Evolutionary conservation across 2,797 vertebrate species (phyloP).

Genomic region (Nannoperca obscura): DNA sequence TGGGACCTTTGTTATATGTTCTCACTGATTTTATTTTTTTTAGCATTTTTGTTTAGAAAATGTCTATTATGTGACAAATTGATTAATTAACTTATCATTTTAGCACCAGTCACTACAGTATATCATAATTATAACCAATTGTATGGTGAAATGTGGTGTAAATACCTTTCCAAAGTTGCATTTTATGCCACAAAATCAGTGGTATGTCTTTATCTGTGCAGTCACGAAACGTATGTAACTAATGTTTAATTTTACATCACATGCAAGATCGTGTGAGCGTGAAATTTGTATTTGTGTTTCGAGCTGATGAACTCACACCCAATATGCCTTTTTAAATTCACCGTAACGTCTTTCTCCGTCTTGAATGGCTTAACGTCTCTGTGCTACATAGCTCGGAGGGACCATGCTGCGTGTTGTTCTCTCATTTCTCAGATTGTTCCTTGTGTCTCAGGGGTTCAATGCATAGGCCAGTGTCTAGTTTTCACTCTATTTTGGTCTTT

Average conservation of each 20-base stretch:
- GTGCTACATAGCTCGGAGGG: neutral
- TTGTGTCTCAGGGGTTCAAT: conserved; percentile 27
- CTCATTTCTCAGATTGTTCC: conserved; percentile 29
- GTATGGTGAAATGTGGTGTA: too few species aligned
- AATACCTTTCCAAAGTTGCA: neutral
- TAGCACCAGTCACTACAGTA: too few species aligned
- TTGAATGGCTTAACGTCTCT: neutral
- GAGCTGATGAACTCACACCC: neutral
- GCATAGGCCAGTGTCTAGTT: conserved; percentile 43
- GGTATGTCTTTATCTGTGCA: neutral
- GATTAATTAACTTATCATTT: too few species aligned
- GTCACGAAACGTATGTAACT: neutral
- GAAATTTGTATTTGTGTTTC: neutral
- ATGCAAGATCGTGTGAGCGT: neutral
- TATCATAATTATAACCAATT: too few species aligned
- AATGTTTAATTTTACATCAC: neutral
- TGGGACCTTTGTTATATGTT: too few species aligned
- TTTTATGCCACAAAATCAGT: neutral
- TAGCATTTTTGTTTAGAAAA: too few species aligned
- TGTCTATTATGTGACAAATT: too few species aligned
- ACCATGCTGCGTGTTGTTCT: conserved; percentile 17
- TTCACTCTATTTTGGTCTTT: conserved; percentile 40
- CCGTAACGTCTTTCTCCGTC: neutral
- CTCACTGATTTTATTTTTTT: too few species aligned
- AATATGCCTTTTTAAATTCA: neutral